Percentiles rank a stretch among this genome's conserved stretches.
Conservation (phyloP, 1,140 invertebrate genomes). For the Parasteatoda tepidariorum region DNA sequence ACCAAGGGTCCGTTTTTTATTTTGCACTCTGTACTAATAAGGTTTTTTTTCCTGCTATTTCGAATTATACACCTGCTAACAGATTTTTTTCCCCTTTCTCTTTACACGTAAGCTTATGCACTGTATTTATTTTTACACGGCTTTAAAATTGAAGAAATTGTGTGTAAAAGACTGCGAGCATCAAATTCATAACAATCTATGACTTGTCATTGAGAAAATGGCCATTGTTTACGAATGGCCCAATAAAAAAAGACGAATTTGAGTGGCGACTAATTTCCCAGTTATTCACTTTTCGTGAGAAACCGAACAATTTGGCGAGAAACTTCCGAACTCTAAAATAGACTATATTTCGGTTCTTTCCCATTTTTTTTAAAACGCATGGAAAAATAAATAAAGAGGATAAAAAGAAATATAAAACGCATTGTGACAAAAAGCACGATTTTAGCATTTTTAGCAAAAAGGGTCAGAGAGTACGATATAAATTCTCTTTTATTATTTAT, state of each 20-base stretch:
- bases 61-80: too few species aligned
- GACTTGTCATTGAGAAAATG: too few species aligned
- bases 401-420: neutral
- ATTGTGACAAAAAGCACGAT: slow-evolving; percentile 52
- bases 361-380: neutral
- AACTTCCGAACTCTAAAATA: neutral
- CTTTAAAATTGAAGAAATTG: too few species aligned
- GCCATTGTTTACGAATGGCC: neutral
- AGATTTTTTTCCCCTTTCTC: too few species aligned
- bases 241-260: neutral
- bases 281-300: neutral
- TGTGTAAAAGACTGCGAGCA: too few species aligned
- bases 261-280: neutral
- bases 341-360: neutral
- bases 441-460: slow-evolving; percentile 43
- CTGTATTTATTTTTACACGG: too few species aligned
- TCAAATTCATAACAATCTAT: too few species aligned
- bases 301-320: neutral
- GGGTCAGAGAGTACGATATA: slow-evolving; percentile 40
- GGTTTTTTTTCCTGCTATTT: too few species aligned
- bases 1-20: too few species aligned
- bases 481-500: slow-evolving; percentile 21
- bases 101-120: too few species aligned
- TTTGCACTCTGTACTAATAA: too few species aligned
- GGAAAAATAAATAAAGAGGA: neutral